A percentile compares a stretch with the other conserved stretches of the same genome.
Evolutionary conservation across 2,797 vertebrate species (phyloP).

Genomic region (Cynopterus sphinx): DNA sequence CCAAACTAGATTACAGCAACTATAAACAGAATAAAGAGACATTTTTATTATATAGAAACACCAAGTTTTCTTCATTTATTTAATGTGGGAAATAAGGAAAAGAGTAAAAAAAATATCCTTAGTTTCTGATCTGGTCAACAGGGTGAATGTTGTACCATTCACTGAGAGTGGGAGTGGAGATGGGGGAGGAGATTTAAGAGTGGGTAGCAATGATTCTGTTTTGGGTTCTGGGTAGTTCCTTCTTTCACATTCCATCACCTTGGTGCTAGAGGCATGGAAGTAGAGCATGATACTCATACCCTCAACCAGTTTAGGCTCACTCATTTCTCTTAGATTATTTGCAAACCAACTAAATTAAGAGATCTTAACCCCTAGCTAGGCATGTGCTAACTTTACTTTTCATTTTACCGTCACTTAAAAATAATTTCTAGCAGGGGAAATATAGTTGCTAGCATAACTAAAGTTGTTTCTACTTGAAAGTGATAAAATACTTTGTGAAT

Average conservation of each 20-base stretch:
- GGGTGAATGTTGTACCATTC: not conserved
- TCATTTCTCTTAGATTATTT: not conserved
- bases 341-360: not conserved
- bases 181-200: not conserved
- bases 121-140: not conserved
- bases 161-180: not conserved
- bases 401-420: slow-evolving; percentile 37
- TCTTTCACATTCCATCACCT: not conserved
- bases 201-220: not conserved
- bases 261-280: not conserved
- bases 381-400: not conserved
- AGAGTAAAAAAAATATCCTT: not conserved
- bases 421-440: slow-evolving; percentile 41
- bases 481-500: slow-evolving; percentile 12
- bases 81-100: not conserved
- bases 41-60: not conserved
- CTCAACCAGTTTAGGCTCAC: not conserved
- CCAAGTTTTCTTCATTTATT: not conserved
- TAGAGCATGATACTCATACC: not conserved
- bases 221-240: not conserved
- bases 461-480: slow-evolving; percentile 38
- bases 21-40: not conserved
- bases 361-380: not conserved
- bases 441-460: not conserved
- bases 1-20: not conserved